phyloP scores from a whole-genome alignment of 2,888 invertebrate species.

The Chaitophorus viminalis region DNA sequence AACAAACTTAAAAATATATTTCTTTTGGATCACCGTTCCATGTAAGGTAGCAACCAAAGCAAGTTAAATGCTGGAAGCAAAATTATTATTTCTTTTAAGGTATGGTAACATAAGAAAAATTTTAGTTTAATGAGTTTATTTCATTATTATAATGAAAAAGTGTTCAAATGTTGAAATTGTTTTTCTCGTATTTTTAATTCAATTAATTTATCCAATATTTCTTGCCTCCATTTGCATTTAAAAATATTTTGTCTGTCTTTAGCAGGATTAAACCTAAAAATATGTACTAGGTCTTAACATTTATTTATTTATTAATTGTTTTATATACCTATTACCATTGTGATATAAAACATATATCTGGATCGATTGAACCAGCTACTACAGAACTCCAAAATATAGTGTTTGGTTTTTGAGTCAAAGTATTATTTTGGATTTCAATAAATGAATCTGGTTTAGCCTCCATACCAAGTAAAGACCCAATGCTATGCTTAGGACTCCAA shows the following conservation, averaged over 20 bases:
- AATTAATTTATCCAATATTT: conserved; percentile 41
- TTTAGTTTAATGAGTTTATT: not conserved
- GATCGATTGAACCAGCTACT: conserved; percentile 80
- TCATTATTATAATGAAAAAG: not conserved
- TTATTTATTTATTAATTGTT: not conserved
- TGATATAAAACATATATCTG: conserved; percentile 79
- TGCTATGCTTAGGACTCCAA: conserved; percentile 89
- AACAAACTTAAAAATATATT: too few species aligned
- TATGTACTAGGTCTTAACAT: not conserved
- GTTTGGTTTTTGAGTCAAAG: conserved; percentile 74
- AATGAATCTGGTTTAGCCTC: conserved; percentile 85
- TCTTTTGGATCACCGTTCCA: too few species aligned
- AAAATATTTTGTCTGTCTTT: conserved; percentile 27
- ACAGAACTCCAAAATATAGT: conserved; percentile 86
- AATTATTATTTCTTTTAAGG: not conserved
- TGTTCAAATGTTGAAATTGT: not conserved
- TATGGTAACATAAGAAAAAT: not conserved
- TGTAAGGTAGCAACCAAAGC: too few species aligned
- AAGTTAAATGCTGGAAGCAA: too few species aligned
- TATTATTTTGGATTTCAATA: conserved; percentile 74
- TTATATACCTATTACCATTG: conserved; percentile 73
- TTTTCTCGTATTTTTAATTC: conserved; percentile 37
- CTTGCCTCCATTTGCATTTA: conserved; percentile 45
- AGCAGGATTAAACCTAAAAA: conserved; percentile 21
- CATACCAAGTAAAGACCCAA: conserved; percentile 84